Percentiles rank a stretch among this genome's conserved stretches.
These are phyloP conservation scores for Sus cebifrons DNA, from an alignment of 2,797 vertebrate genomes.

Conservation along the genomic window DNA sequence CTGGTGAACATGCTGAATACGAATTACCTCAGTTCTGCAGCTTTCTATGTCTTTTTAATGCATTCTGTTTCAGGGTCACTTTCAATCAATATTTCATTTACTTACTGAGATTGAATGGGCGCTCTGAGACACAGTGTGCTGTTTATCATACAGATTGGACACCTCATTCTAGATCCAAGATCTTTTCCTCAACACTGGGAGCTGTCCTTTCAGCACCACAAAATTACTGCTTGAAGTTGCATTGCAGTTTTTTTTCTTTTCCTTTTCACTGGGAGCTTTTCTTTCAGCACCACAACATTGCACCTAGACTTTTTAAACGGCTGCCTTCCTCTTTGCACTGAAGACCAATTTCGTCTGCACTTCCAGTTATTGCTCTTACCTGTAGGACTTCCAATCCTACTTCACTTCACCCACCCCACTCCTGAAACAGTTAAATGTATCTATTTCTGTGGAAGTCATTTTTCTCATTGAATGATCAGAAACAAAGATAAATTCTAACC, in stretches of 20 bases:
- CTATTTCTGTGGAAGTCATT: conserved; percentile 93
- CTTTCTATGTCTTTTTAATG: conserved; percentile 95
- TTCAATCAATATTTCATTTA: conserved; percentile 97
- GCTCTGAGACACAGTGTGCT: conserved; percentile 94
- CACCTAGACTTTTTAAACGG: conserved; percentile 93
- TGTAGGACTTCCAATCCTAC: conserved; percentile 92
- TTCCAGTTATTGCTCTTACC: conserved; percentile 92
- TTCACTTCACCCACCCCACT: conserved; percentile 91
- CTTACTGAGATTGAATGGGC: conserved; percentile 96
- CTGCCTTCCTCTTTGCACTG: conserved; percentile 93
- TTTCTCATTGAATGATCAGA: conserved; percentile 93
- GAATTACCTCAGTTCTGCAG: conserved; percentile 94
- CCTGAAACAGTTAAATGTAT: conserved; percentile 91
- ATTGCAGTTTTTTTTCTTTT: conserved; percentile 88
- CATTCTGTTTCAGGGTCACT: conserved; percentile 96
- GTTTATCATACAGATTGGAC: conserved; percentile 95
- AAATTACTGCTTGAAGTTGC: conserved; percentile 92
- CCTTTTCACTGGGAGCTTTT: conserved; percentile 92
- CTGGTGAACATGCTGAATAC: conserved; percentile 94
- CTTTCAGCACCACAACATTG: conserved; percentile 93
- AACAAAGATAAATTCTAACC: conserved; percentile 94
- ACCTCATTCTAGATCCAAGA: conserved; percentile 93
- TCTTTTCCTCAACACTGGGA: conserved; percentile 92
- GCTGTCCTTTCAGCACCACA: conserved; percentile 94
- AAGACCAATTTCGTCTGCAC: conserved; percentile 92